Conservation (phyloP, 2,797 vertebrate genomes). For the Gobio occitaniae region DNA sequence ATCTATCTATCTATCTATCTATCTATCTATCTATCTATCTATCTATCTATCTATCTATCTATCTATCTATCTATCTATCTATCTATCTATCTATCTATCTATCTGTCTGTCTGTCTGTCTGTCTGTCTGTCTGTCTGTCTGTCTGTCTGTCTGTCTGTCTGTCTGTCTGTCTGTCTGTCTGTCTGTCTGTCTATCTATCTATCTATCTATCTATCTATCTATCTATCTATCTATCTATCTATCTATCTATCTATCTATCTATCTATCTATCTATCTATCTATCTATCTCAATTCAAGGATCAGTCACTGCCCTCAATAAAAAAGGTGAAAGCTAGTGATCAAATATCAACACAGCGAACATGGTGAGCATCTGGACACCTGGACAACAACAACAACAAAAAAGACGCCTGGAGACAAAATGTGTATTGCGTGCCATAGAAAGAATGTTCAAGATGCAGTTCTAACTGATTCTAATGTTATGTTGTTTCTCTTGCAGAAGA, state of each 20-base stretch:
- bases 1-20: too few species aligned
- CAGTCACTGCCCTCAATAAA: not conserved
- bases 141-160: too few species aligned
- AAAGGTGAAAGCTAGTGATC: not conserved
- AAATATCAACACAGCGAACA: not conserved
- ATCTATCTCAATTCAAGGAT: slow-evolving; percentile 1
- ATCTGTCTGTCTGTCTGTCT: too few species aligned
- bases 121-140: too few species aligned
- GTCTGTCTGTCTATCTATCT: slow-evolving; percentile 1
- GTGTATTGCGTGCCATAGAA: slow-evolving; percentile 1
- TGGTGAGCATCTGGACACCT: slow-evolving; percentile 20
- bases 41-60: too few species aligned
- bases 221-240: slow-evolving; percentile 17
- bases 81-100: too few species aligned
- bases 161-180: too few species aligned
- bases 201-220: not conserved
- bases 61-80: too few species aligned
- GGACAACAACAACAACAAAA: not conserved
- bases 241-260: slow-evolving; percentile 23
- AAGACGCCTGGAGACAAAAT: slow-evolving; percentile 21
- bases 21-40: too few species aligned
- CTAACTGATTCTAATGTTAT: slow-evolving; percentile 26
- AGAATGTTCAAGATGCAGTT: slow-evolving; percentile 25
- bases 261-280: slow-evolving; percentile 12
- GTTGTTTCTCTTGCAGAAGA: slow-evolving; percentile 52